Conservation (phyloP, 2,888 invertebrate genomes). For the Tillus elongatus region DNA sequence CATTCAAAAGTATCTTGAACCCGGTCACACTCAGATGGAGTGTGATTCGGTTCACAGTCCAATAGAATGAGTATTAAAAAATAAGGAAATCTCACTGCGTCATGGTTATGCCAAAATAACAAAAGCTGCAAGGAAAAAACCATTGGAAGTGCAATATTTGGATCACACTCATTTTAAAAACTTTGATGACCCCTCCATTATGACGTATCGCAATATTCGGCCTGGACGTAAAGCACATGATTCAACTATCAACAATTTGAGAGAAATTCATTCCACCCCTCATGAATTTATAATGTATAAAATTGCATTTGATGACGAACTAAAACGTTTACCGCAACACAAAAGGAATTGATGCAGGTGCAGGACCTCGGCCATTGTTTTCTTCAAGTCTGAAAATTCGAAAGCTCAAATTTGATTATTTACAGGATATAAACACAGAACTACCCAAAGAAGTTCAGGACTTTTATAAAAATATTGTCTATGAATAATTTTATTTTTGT, state of each 20-base stretch:
- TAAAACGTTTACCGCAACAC: background rate
- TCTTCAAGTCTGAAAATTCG: background rate
- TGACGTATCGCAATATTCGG: no score
- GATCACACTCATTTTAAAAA: no score
- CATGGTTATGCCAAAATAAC: no score
- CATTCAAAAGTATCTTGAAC: constrained; percentile 6
- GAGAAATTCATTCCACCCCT: background rate
- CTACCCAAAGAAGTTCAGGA: background rate
- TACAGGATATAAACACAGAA: background rate
- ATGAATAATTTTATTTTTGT: no score
- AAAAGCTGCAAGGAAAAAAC: no score
- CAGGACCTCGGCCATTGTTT: background rate
- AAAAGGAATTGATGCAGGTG: background rate
- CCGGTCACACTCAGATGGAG: constrained; percentile 7
- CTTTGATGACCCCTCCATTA: no score
- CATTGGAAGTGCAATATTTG: no score
- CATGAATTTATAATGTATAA: no score
- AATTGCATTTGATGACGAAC: background rate
- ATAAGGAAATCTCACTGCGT: constrained; percentile 5
- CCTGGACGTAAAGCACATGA: constrained; percentile 4
- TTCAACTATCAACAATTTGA: constrained; percentile 1
- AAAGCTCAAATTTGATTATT: background rate
- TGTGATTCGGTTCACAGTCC: constrained; percentile 4
- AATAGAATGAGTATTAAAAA: constrained; percentile 4
- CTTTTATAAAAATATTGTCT: constrained; percentile 3